These are phyloP conservation scores for Lepidurus packardi DNA, from an alignment of 1,140 invertebrate species.

Conservation along the genomic window DNA sequence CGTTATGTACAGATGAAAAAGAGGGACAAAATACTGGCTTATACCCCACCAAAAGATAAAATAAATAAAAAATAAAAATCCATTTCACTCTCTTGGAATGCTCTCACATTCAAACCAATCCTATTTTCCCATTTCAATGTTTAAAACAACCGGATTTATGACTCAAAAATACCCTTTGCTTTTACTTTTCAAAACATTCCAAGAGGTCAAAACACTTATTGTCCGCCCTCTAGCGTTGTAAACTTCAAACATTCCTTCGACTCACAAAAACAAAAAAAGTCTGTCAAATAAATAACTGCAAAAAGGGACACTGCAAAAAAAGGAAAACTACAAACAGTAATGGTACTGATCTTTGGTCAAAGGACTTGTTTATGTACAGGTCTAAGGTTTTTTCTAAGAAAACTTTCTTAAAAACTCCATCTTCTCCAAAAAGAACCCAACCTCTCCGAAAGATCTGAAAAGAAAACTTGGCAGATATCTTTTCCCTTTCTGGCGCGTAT, in stretches of 20 bases:
- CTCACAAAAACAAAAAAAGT: neutral
- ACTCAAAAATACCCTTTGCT: neutral
- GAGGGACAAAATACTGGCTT: neutral
- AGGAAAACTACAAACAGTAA: neutral
- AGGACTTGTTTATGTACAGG: constrained; percentile 3
- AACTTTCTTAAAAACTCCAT: neutral
- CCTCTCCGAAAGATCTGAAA: neutral
- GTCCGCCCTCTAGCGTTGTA: neutral
- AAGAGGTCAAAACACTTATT: neutral
- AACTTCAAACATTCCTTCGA: neutral
- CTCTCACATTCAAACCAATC: neutral
- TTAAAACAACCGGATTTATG: neutral
- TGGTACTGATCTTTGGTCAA: constrained; percentile 21
- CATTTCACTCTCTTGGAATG: neutral
- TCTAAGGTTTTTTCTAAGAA: neutral
- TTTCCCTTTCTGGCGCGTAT: neutral
- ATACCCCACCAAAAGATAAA: neutral
- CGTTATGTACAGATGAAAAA: neutral
- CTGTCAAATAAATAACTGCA: neutral
- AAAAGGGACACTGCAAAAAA: neutral
- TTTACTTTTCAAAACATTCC: neutral
- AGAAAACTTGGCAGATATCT: neutral
- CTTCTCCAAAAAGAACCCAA: neutral
- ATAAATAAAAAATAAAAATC: neutral
- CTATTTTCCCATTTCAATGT: neutral